phyloP scores from a whole-genome alignment of 2,797 vertebrate genomes.

The Leucoraja ocellata region DNA sequence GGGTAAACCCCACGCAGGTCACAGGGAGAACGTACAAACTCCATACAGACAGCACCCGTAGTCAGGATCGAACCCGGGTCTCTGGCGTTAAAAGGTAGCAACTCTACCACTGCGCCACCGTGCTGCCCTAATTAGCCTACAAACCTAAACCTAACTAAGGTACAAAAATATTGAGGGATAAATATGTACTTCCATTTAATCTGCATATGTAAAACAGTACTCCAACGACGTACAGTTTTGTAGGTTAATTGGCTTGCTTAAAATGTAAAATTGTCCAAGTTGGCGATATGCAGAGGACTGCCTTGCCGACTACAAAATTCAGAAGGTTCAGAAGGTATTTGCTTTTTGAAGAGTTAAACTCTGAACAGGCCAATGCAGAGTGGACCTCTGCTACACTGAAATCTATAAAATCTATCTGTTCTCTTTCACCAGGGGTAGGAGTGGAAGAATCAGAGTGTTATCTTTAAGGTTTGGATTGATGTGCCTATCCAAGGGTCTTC shows the following conservation, averaged over 20 bases:
- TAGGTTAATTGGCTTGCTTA: too few relatives aligned
- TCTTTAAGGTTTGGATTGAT: constrained; percentile 93
- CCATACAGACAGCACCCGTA: too few relatives aligned
- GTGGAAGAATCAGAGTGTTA: constrained; percentile 87
- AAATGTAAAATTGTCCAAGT: too few relatives aligned
- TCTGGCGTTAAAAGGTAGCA: too few relatives aligned
- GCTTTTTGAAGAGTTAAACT: neutral
- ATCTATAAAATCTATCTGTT: constrained; percentile 39
- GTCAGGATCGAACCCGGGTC: too few relatives aligned
- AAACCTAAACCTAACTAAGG: neutral
- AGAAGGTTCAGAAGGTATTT: neutral
- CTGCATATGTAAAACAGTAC: neutral
- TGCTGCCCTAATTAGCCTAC: too few relatives aligned
- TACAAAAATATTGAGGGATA: neutral
- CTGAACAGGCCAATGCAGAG: neutral
- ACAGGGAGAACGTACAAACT: too few relatives aligned
- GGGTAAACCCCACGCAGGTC: too few relatives aligned
- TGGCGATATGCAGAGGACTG: too few relatives aligned
- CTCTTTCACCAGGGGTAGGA: constrained; percentile 72
- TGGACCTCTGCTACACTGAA: neutral
- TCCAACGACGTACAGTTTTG: too few relatives aligned
- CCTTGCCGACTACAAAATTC: too few relatives aligned
- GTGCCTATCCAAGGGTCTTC: constrained; percentile 86
- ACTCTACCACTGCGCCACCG: too few relatives aligned
- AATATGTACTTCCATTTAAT: neutral